phyloP scores from a whole-genome alignment of 2,797 vertebrate genomes.

The Botia almorhae region DNA sequence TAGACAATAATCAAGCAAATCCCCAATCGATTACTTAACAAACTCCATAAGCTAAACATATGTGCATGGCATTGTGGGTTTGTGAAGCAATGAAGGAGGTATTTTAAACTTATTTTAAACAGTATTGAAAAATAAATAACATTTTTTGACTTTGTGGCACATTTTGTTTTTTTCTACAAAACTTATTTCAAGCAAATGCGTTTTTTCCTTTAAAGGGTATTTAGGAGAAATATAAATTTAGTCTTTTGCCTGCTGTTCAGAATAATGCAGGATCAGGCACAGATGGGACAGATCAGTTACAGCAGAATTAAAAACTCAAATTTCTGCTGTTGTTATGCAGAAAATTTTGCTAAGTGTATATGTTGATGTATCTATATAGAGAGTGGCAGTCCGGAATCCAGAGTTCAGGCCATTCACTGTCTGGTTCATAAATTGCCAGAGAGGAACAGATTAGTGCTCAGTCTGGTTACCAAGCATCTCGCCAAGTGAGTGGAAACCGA shows the following conservation, averaged over 20 bases:
- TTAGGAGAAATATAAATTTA: too few relatives aligned
- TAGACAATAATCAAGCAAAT: constrained; percentile 25
- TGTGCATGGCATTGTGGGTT: constrained; percentile 9
- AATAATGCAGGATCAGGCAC: not conserved
- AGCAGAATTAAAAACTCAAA: not conserved
- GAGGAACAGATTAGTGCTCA: constrained; percentile 93
- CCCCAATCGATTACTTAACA: constrained; percentile 21
- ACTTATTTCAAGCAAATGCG: too few relatives aligned
- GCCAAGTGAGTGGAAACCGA: constrained; percentile 86
- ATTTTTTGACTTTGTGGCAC: too few relatives aligned
- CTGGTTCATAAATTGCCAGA: constrained; percentile 96
- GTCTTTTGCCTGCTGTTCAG: too few relatives aligned
- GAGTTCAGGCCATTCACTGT: constrained; percentile 90
- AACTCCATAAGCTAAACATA: constrained; percentile 9
- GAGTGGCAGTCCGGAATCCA: constrained; percentile 90
- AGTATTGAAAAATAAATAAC: too few relatives aligned
- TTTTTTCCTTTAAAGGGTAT: too few relatives aligned
- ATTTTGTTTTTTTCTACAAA: too few relatives aligned
- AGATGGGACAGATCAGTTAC: not conserved
- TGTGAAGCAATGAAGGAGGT: not conserved
- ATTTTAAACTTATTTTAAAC: too few relatives aligned
- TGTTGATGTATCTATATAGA: constrained; percentile 74
- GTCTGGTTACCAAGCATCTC: constrained; percentile 94
- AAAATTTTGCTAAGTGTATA: not conserved
- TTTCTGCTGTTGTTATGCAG: not conserved